Conservation (phyloP, 1,140 invertebrate genomes). For the Monochamus saltuarius region DNA sequence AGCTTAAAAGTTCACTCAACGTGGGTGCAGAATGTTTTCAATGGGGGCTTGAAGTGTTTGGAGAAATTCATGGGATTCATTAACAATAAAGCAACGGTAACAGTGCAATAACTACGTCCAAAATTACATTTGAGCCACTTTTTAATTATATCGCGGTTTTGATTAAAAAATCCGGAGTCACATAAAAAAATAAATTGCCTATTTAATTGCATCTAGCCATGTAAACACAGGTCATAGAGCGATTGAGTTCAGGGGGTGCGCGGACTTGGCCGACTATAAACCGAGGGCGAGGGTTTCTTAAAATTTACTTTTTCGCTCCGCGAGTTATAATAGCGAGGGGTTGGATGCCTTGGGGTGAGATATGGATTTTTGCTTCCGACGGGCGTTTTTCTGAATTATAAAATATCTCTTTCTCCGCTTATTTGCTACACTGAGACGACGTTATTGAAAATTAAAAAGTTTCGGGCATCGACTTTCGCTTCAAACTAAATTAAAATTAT, state of each 20-base stretch:
- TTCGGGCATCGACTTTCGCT: conserved; percentile 6
- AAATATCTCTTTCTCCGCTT: conserved; percentile 42
- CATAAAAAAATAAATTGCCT: conserved; percentile 53
- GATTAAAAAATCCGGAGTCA: conserved; percentile 47
- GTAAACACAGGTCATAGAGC: background rate
- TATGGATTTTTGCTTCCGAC: conserved; percentile 52
- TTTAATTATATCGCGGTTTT: conserved; percentile 51
- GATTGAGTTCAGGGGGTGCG: conserved; percentile 33
- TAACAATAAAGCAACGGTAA: conserved; percentile 10
- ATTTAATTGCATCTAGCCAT: conserved; percentile 45
- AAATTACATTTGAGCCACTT: conserved; percentile 44
- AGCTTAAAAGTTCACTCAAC: too few species aligned
- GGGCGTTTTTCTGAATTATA: conserved; percentile 51
- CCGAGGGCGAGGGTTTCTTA: conserved; percentile 51
- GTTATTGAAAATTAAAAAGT: conserved; percentile 37
- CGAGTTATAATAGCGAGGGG: conserved; percentile 50
- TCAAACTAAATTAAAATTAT: conserved; percentile 3
- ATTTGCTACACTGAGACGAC: conserved; percentile 18
- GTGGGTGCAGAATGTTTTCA: too few species aligned
- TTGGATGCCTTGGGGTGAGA: conserved; percentile 41
- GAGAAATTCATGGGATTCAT: conserved; percentile 3
- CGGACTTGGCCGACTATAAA: conserved; percentile 40
- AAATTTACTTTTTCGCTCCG: conserved; percentile 53
- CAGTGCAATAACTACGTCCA: conserved; percentile 17
- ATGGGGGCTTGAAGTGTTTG: background rate